Evolutionary conservation across 2,888 invertebrate species (phyloP), one percentile per base, ranked within the genome.

Genomic region (Tenthredo distinguenda): DNA sequence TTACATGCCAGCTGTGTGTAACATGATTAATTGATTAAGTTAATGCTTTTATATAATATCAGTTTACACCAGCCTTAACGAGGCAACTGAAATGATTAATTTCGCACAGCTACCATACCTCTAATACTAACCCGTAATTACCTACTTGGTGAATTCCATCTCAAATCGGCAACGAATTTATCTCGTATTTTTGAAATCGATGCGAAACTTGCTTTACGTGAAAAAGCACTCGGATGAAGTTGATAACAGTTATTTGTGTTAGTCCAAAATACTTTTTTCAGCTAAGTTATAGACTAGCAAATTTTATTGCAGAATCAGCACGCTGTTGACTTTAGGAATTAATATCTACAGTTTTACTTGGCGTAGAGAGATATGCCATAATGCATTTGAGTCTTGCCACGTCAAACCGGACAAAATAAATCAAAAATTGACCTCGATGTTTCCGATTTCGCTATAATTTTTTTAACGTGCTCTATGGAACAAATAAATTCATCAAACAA

Each of bases 1-100:
- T 92, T 93, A 92, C 91, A 93, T 93, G 92, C 93, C 92, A 92
- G 93, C 93, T 93, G 93, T 93, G 93, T 93, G 93, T 93, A 93
- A 93, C 93, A 93, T 93, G 89, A 92, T 91, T 92, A 92, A 93
- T 91, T 90, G 87, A 88, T 90, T 92, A 92, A 90, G 91, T 92
- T 92, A 91, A 91, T 89, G 93, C 93, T 93, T 92, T 90, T 92
- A 90, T 91, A 90, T 92, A 92, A 92, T 92, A 91, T 92, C 90
- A 91, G 91, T 92, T 91, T 87, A 88, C 88, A 90, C 89, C 88
- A 87, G 88, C 89, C 89, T 88, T 87, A 84, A 86, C 77, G 89
- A 89, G 90, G 89, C 87, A 87, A 89, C 88, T 89, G 88, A 89
- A 87, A 86, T 84, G 87, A 88, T 87, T 88, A 88, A 90, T 89